Evolutionary conservation across 2,888 invertebrate species (phyloP).

Genomic region (Lissocephala sabroskyi): DNA sequence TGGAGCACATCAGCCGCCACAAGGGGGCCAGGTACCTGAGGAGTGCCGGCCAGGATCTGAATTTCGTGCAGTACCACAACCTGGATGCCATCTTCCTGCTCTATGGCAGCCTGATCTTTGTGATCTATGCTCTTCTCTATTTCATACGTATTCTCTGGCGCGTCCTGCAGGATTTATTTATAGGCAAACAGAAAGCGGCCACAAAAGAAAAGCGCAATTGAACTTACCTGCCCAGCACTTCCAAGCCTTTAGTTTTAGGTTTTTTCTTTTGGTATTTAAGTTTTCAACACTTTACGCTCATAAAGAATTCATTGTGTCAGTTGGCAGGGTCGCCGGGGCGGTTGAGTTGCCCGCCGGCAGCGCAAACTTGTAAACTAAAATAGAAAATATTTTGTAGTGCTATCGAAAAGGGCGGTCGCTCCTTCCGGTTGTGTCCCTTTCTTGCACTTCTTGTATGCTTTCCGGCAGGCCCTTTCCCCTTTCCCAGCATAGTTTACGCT

Average conservation of each 20-base stretch:
- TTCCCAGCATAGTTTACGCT: slow-evolving; percentile 56
- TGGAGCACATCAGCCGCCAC: slow-evolving; percentile 60
- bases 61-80: slow-evolving; percentile 66
- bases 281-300: background rate
- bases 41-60: slow-evolving; percentile 65
- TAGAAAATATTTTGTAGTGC: slow-evolving; percentile 39
- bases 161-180: slow-evolving; percentile 12
- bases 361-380: slow-evolving; percentile 48
- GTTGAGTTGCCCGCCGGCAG: slow-evolving; percentile 15
- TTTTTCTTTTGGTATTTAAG: background rate
- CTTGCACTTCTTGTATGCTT: slow-evolving; percentile 4
- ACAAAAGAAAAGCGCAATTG: slow-evolving; percentile 35
- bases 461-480: slow-evolving; percentile 25
- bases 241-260: too few relatives aligned
- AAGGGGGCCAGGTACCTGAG: slow-evolving; percentile 66
- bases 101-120: slow-evolving; percentile 42
- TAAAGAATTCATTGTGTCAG: slow-evolving; percentile 6
- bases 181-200: slow-evolving; percentile 1
- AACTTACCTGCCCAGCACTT: background rate
- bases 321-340: background rate
- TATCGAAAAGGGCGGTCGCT: slow-evolving; percentile 25
- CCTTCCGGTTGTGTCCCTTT: background rate
- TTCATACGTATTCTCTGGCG: slow-evolving; percentile 21
- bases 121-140: slow-evolving; percentile 23
- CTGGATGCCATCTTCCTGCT: slow-evolving; percentile 64